These are phyloP conservation scores for Schizothorax lantsangensis DNA, from an alignment of 2,797 vertebrate genomes.

Conservation along the genomic window DNA sequence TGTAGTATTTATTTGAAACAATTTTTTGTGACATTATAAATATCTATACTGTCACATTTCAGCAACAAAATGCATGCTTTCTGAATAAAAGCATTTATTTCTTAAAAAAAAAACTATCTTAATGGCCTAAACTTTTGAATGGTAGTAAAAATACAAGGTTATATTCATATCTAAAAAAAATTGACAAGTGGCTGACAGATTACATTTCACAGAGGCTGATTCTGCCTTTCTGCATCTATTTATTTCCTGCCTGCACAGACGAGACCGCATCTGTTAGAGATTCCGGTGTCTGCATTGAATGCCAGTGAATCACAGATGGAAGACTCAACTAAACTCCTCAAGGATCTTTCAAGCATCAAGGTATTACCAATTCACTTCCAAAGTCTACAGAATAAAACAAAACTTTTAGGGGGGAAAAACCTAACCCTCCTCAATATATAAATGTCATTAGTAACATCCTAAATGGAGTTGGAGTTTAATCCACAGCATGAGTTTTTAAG, in stretches of 20 bases:
- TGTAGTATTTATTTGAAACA: background rate
- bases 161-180: background rate
- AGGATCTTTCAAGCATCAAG: slow-evolving; percentile 63
- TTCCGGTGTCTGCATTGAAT: slow-evolving; percentile 59
- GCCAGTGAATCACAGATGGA: slow-evolving; percentile 51
- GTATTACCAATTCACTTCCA: slow-evolving; percentile 57
- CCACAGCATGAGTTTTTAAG: background rate
- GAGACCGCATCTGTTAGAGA: slow-evolving; percentile 42
- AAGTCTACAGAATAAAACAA: background rate
- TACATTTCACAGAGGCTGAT: background rate
- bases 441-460: no score
- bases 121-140: background rate
- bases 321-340: slow-evolving; percentile 54
- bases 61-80: background rate
- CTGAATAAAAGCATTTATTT: background rate
- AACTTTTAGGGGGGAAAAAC: background rate
- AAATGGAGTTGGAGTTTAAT: background rate
- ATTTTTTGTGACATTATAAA: background rate
- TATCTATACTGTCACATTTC: background rate
- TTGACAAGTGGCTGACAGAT: background rate
- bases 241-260: slow-evolving; percentile 36
- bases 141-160: background rate
- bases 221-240: background rate
- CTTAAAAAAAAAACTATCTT: no score
- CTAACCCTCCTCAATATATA: background rate